Conservation (phyloP, 2,113 vertebrate genomes). For the Lepisosteus osseus region DNA sequence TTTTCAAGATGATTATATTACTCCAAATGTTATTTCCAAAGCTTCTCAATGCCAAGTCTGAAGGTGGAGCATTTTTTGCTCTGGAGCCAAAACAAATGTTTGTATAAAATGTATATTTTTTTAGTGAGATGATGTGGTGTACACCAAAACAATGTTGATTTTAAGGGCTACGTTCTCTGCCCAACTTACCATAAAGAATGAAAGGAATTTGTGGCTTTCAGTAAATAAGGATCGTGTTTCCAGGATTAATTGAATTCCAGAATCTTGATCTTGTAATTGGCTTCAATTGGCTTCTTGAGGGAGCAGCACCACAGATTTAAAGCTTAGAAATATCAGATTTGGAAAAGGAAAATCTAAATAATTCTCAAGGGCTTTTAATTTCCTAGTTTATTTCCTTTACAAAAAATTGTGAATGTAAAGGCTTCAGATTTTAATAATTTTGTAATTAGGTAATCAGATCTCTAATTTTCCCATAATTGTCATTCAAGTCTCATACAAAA, state of each 20-base stretch:
- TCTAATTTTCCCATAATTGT: no score
- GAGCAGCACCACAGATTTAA: slow-evolving; percentile 39
- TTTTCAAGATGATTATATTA: no score
- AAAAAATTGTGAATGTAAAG: no score
- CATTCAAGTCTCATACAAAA: no score
- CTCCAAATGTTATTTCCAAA: neutral
- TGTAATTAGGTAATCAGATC: no score
- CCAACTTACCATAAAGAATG: slow-evolving; percentile 26
- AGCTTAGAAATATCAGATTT: no score
- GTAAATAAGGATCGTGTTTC: slow-evolving; percentile 41
- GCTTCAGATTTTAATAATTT: no score
- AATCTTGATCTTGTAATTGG: slow-evolving; percentile 25
- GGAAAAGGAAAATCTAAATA: neutral
- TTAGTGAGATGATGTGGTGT: slow-evolving; percentile 23
- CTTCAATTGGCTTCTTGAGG: slow-evolving; percentile 36
- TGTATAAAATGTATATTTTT: slow-evolving; percentile 36
- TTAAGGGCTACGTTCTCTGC: slow-evolving; percentile 18
- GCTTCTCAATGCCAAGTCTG: neutral
- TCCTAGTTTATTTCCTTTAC: no score
- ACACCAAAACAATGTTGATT: slow-evolving; percentile 35
- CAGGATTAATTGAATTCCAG: slow-evolving; percentile 34
- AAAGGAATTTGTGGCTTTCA: slow-evolving; percentile 28
- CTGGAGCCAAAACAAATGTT: slow-evolving; percentile 30
- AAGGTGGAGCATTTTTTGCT: slow-evolving; percentile 18
- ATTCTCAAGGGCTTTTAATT: no score